Evolutionary conservation across 1,140 invertebrate species (phyloP).

Genomic region (Acyrthosiphon pisum): DNA sequence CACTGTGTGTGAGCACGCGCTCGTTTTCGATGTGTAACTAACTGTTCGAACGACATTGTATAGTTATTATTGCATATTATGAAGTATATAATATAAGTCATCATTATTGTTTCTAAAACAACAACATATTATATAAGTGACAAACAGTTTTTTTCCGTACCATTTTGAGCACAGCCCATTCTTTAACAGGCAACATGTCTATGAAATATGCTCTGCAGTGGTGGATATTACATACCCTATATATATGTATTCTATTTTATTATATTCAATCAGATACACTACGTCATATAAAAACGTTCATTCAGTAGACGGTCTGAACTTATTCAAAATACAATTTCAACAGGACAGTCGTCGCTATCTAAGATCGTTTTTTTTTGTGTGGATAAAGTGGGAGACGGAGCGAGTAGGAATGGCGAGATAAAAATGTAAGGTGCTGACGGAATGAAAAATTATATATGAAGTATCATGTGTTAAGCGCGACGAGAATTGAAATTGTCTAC

Average conservation of each 20-base stretch:
- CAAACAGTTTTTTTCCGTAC: background rate
- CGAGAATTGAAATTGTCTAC: conserved; percentile 43
- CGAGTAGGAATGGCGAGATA: background rate
- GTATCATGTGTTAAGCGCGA: conserved; percentile 34
- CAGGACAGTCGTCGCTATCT: conserved; percentile 16
- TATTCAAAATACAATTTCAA: conserved; percentile 37
- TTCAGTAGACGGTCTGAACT: background rate
- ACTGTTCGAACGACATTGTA: background rate
- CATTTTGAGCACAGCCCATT: background rate
- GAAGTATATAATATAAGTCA: background rate
- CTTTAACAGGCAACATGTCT: background rate
- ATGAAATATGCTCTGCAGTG: background rate
- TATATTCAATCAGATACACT: background rate
- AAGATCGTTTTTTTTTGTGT: background rate
- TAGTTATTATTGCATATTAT: background rate
- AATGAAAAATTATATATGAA: conserved; percentile 46
- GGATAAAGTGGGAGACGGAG: background rate
- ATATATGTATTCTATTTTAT: background rate
- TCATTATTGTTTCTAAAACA: background rate
- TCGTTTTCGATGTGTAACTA: background rate
- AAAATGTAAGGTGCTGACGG: conserved; percentile 36
- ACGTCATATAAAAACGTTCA: background rate
- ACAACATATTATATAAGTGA: background rate
- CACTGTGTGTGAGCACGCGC: background rate
- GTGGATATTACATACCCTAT: background rate